Conservation (phyloP, 2,113 vertebrate genomes). For the Verasper variegatus region DNA sequence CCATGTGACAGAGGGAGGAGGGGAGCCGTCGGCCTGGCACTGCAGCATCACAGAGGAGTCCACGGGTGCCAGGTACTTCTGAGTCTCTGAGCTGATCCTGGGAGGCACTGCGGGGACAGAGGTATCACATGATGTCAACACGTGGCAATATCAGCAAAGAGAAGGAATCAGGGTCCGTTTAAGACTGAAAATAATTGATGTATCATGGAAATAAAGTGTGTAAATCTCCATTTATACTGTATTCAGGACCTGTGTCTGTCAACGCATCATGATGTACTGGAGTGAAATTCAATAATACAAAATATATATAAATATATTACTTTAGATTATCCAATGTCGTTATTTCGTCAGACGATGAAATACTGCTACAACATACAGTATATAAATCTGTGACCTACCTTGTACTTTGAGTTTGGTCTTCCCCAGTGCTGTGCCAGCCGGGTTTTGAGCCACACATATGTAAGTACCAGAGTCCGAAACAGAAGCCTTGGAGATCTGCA, state of each 20-base stretch:
- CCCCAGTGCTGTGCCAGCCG: slow-evolving; percentile 92
- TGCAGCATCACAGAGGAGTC: slow-evolving; percentile 89
- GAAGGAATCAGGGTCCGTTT: too few species aligned
- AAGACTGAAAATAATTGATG: too few species aligned
- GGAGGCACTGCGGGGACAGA: slow-evolving; percentile 87
- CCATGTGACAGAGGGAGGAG: slow-evolving; percentile 88
- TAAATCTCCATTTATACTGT: too few species aligned
- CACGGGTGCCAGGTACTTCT: slow-evolving; percentile 79
- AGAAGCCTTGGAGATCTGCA: slow-evolving; percentile 88
- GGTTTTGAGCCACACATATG: slow-evolving; percentile 95
- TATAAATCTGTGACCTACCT: slow-evolving; percentile 76
- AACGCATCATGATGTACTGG: too few species aligned
- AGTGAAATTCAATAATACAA: too few species aligned
- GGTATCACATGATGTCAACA: background rate
- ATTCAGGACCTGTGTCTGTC: too few species aligned
- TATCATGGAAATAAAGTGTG: too few species aligned
- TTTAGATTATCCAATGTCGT: background rate
- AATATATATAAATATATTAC: too few species aligned
- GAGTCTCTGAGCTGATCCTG: slow-evolving; percentile 80
- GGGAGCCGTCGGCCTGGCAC: slow-evolving; percentile 88
- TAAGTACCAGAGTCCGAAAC: slow-evolving; percentile 91
- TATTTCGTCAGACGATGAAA: background rate
- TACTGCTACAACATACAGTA: background rate
- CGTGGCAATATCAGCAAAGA: too few species aligned
- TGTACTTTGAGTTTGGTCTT: slow-evolving; percentile 96